phyloP scores from a whole-genome alignment of 37 sponge, comb jelly and placozoan genomes.

The Bolinopsis microptera region DNA sequence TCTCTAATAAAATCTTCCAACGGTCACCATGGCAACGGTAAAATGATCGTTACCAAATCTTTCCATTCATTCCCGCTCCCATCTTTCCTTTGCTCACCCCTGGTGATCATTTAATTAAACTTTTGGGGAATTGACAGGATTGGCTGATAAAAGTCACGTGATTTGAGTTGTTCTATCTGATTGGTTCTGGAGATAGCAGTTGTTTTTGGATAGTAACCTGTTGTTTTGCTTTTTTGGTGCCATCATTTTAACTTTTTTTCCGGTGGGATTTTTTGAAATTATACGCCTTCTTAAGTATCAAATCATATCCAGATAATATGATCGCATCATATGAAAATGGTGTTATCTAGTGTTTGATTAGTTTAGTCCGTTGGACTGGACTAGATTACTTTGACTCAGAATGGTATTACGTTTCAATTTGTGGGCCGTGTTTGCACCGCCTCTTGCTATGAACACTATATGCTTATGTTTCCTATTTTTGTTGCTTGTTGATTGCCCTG shows the following conservation, averaged over 20 bases:
- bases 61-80: neutral
- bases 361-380: neutral
- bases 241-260: neutral
- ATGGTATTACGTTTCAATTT: neutral
- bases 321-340: neutral
- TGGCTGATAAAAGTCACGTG: neutral
- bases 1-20: neutral
- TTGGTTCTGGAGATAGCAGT: neutral
- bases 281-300: neutral
- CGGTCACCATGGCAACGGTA: slow-evolving; percentile 13
- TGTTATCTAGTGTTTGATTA: neutral
- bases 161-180: neutral
- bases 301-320: neutral
- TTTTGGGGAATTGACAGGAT: neutral
- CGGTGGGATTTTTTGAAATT: neutral
- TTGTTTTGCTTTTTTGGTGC: neutral
- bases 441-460: too few species aligned
- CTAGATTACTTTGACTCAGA: neutral
- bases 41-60: slow-evolving; percentile 10
- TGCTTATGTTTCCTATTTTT: too few species aligned
- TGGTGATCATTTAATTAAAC: neutral
- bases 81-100: slow-evolving; percentile 9
- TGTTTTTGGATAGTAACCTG: neutral
- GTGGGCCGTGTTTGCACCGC: neutral
- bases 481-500: too few species aligned